Evolutionary conservation across 1,140 invertebrate genomes (phyloP).

Genomic region (Saccostrea cuccullata): DNA sequence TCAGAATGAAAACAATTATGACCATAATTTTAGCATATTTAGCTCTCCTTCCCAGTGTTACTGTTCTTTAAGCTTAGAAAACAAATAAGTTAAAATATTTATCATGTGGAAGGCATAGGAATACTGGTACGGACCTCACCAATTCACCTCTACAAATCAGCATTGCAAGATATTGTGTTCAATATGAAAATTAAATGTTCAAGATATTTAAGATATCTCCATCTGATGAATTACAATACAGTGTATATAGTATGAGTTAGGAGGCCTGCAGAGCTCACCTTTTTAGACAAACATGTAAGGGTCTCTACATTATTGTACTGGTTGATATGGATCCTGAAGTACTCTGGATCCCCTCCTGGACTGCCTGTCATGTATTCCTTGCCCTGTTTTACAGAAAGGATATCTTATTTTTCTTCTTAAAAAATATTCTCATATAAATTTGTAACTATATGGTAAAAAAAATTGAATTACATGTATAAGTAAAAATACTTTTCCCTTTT

Average conservation of each 20-base stretch:
- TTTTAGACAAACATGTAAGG: slow-evolving; percentile 77
- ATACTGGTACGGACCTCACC: too few relatives aligned
- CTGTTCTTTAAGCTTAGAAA: too few relatives aligned
- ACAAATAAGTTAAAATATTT: too few relatives aligned
- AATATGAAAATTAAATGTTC: too few relatives aligned
- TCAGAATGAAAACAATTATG: too few relatives aligned
- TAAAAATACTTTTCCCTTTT: not conserved
- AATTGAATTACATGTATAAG: not conserved
- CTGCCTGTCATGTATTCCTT: slow-evolving; percentile 73
- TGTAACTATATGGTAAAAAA: not conserved
- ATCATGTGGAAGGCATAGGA: too few relatives aligned
- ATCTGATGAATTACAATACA: too few relatives aligned
- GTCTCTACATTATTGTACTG: slow-evolving; percentile 76
- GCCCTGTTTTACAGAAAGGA: slow-evolving; percentile 65
- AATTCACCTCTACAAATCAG: too few relatives aligned
- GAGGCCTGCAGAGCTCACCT: slow-evolving; percentile 61
- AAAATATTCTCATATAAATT: not conserved
- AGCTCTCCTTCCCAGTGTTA: too few relatives aligned
- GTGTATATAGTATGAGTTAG: not conserved
- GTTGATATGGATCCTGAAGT: slow-evolving; percentile 77
- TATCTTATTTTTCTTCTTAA: not conserved
- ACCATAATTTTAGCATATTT: too few relatives aligned
- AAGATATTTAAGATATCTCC: too few relatives aligned
- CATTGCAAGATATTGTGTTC: too few relatives aligned
- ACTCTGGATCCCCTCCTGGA: slow-evolving; percentile 63